Evolutionary conservation across 1,140 invertebrate species (phyloP), one percentile per base, ranked within the genome.

Genomic region (Platorchestia sp.): DNA sequence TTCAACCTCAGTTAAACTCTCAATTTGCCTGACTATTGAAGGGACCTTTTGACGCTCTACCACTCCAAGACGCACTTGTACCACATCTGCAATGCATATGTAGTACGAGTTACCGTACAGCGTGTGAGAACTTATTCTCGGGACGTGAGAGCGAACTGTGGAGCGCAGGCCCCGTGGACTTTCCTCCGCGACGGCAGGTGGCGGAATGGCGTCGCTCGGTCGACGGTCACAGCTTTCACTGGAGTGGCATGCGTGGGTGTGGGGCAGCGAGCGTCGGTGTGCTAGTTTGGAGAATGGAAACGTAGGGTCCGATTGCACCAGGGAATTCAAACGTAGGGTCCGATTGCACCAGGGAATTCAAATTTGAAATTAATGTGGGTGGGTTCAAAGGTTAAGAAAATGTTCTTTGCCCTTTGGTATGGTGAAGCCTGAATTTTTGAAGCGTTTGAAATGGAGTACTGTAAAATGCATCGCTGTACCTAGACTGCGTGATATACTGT

Each of bases 101-200:
- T 22, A 22, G 3, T 75, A 75, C 59, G 1, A 75, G 14, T 75
- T 3, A 14, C 59, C 59, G 27, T 75, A 75, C 59, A 75, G 59
- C 59, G 59, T 75, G 27, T 27, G 27, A 36, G 59, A 75, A 51
- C 59, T 75, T 1, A 22, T 10, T 75, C 59, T 75, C 59, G 27
- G 59, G 59, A 75, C 59, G 59, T 22, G 27, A 75, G 59, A 75
- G 14, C 27, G 59, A 75, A 75, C 59, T 75, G 59, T 75, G 59
- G 59, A 75, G 27, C 59, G 59, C 27, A 75, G 59, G 1, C 59
- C 59, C 59, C 59, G 59, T 75, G 27, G 59, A 75, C 59, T 75
- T 75, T 75, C 59, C 59, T 75, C 59, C 59, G 59, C 59, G 59
- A 75, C 59, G 59, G 59, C 59, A 75, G 59, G 59, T 75, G 59